Percentiles rank a stretch among this genome's conserved stretches.
Conservation (phyloP, 2,113 vertebrate genomes). For the Pygathrix nemaeus region DNA sequence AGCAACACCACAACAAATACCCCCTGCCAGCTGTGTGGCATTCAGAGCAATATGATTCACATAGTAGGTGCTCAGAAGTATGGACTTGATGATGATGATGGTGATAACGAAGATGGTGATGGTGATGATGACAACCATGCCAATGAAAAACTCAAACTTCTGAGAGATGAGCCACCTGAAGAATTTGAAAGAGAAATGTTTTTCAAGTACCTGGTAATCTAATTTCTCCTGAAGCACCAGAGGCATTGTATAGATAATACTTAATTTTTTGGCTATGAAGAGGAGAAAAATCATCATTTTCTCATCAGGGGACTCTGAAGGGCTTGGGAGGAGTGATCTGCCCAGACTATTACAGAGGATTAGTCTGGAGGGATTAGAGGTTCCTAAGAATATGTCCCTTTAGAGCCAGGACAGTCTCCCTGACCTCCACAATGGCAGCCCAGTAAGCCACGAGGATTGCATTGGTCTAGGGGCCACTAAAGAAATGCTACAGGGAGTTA, state of each 20-base stretch:
- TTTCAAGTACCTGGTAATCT: neutral
- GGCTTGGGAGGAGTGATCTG: neutral
- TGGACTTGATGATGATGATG: neutral
- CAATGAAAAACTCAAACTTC: neutral
- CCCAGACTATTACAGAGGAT: neutral
- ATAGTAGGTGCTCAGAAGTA: fast-evolving
- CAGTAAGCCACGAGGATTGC: neutral
- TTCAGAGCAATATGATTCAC: neutral
- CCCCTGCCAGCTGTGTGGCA: neutral
- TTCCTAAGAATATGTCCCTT: neutral
- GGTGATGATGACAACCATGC: neutral
- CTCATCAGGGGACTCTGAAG: neutral
- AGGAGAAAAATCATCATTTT: neutral
- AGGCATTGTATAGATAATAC: neutral
- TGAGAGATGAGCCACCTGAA: neutral
- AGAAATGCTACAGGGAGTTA: neutral
- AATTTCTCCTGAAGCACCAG: neutral
- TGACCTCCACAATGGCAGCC: fast-evolving
- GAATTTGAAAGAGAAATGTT: neutral
- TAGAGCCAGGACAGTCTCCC: too few relatives aligned
- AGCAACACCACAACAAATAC: neutral
- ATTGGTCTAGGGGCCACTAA: fast-evolving
- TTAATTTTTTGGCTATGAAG: neutral
- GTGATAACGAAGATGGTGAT: neutral
- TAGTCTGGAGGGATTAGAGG: neutral